Evolutionary conservation across 2,797 vertebrate species (phyloP).

Genomic region (Vipera latastei): DNA sequence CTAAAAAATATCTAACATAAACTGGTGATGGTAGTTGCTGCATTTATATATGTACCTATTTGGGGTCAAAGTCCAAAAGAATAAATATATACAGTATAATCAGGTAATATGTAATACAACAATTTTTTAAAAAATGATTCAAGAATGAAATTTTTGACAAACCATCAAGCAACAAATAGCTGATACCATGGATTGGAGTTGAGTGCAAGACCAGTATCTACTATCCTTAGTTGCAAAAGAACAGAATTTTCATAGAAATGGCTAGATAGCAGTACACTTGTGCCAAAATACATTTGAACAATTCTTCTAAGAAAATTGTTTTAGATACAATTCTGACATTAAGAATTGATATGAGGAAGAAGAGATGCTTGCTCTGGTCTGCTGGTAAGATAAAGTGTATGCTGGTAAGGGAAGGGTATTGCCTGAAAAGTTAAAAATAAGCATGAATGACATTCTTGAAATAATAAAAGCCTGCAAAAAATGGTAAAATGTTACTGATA

Average conservation of each 20-base stretch:
- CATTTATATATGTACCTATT: background rate
- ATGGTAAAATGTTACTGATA: background rate
- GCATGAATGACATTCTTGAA: background rate
- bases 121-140: background rate
- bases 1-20: background rate
- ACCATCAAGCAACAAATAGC: background rate
- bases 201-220: background rate
- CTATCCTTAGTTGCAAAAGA: background rate
- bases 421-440: background rate
- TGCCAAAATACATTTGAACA: background rate
- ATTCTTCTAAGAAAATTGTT: background rate
- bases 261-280: background rate
- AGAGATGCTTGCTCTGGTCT: background rate
- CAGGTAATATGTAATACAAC: background rate
- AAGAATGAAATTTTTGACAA: background rate
- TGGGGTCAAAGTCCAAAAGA: background rate
- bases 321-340: background rate
- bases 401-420: background rate
- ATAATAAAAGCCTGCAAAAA: background rate
- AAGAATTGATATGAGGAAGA: background rate
- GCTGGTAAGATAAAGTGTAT: background rate
- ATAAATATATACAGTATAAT: background rate
- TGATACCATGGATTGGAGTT: background rate
- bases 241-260: background rate
- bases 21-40: background rate